Conservation (phyloP, 2,797 vertebrate species). For the Schizopygopsis pylzovi region DNA sequence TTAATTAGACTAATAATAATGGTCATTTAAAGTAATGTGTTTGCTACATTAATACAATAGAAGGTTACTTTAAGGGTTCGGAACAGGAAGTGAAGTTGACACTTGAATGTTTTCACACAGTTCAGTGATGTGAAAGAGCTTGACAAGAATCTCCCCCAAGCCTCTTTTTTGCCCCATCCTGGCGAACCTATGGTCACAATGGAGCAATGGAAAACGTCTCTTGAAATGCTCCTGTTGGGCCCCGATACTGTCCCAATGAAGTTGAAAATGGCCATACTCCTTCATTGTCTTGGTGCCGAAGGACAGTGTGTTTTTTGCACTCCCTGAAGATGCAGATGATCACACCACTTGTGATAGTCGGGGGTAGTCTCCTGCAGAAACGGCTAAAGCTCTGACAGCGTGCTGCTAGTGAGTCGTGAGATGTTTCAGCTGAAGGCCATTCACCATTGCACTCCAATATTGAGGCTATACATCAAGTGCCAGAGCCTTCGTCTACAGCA, state of each 20-base stretch:
- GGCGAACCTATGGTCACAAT: not conserved
- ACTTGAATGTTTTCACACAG: not conserved
- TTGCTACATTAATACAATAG: not conserved
- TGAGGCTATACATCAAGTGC: too few relatives aligned
- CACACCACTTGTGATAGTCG: not conserved
- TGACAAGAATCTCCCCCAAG: not conserved
- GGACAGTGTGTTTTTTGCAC: not conserved
- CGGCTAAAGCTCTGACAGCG: not conserved
- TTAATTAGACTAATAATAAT: not conserved
- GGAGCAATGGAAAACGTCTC: not conserved
- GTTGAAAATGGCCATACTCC: not conserved
- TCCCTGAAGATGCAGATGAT: not conserved
- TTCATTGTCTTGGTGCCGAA: constrained; percentile 4
- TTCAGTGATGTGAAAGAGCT: too few relatives aligned
- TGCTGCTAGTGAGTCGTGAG: not conserved
- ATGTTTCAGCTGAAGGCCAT: too few relatives aligned
- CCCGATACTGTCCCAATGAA: not conserved
- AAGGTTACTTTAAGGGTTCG: not conserved
- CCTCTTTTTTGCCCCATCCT: not conserved
- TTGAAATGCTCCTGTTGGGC: not conserved
- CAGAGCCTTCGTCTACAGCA: too few relatives aligned
- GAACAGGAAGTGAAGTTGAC: too few relatives aligned
- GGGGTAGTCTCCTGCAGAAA: not conserved
- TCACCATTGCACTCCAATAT: too few relatives aligned
- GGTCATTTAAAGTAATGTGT: not conserved